Evolutionary conservation across 2,113 vertebrate species (phyloP).

Genomic region (Narcine bancroftii): DNA sequence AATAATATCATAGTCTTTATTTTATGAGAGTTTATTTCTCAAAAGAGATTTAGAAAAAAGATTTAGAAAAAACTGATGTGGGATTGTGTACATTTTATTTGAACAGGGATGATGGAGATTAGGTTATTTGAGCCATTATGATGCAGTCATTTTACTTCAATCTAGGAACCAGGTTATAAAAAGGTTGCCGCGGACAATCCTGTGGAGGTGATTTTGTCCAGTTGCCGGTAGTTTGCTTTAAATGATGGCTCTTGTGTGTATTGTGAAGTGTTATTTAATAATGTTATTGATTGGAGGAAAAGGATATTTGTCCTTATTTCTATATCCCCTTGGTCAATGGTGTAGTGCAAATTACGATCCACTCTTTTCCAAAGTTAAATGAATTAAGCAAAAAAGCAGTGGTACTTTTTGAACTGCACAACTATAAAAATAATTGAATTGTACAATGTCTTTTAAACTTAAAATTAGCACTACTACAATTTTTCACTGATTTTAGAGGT

Average conservation of each 20-base stretch:
- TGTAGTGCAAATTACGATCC: background rate
- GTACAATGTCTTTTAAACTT: background rate
- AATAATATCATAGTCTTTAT: background rate
- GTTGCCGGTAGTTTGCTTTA: background rate
- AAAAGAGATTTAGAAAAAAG: too few relatives aligned
- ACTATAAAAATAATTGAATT: background rate
- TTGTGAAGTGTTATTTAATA: background rate
- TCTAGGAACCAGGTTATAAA: background rate
- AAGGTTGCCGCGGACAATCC: background rate
- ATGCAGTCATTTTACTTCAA: background rate
- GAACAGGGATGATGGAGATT: background rate
- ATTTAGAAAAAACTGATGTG: background rate
- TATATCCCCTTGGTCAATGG: background rate
- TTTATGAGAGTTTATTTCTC: too few relatives aligned
- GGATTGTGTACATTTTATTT: background rate
- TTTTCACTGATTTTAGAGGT: constrained; percentile 15
- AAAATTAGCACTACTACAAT: constrained; percentile 11
- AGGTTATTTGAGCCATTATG: background rate
- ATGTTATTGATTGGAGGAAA: background rate
- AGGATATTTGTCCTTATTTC: too few relatives aligned
- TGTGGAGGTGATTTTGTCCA: background rate
- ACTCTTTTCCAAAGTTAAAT: background rate
- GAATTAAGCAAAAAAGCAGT: background rate
- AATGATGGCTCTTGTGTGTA: background rate
- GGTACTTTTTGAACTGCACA: background rate